phyloP scores from a whole-genome alignment of 1,140 invertebrate species.

The Branchinecta lynchi region DNA sequence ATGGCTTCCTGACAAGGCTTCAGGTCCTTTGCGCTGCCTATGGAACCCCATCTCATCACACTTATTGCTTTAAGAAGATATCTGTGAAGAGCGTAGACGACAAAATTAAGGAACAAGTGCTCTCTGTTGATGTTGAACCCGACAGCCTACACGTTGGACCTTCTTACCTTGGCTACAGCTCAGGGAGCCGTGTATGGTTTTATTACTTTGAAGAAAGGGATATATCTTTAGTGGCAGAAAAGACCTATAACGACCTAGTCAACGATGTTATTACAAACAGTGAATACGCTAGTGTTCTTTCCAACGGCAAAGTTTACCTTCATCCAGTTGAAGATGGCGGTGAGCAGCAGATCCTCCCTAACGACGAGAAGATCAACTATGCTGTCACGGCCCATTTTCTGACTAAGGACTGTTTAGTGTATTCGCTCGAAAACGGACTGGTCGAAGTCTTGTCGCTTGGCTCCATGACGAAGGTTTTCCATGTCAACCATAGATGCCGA shows the following conservation, averaged over 20 bases:
- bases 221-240: conserved; percentile 14
- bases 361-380: not conserved
- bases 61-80: conserved; percentile 49
- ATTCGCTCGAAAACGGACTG: not conserved
- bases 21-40: conserved; percentile 60
- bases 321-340: not conserved
- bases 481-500: not conserved
- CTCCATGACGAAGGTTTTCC: not conserved
- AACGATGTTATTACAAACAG: not conserved
- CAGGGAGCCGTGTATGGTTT: not conserved
- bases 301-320: not conserved
- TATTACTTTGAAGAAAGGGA: not conserved
- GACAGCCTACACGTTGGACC: not conserved
- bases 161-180: not conserved
- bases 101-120: not conserved
- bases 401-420: not conserved
- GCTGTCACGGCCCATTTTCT: not conserved
- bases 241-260: conserved; percentile 14
- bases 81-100: not conserved
- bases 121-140: conserved; percentile 12
- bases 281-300: not conserved
- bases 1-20: conserved; percentile 75
- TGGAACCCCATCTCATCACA: conserved; percentile 58
- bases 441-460: not conserved
- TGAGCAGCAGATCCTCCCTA: not conserved